Conservation (phyloP, 2,113 vertebrate genomes). For the Potamarius usumacintae region DNA sequence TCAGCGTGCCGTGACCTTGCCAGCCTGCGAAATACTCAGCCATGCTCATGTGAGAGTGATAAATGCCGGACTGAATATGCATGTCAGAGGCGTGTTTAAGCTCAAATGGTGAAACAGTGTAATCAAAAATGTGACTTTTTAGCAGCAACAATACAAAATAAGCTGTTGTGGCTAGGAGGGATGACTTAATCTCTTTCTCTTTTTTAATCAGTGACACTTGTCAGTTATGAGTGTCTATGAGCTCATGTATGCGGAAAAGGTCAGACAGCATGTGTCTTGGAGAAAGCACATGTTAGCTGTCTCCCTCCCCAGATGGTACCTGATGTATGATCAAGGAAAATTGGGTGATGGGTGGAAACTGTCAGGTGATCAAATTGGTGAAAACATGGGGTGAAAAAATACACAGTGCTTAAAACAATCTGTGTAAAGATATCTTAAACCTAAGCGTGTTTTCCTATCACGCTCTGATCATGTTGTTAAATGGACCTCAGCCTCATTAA, state of each 20-base stretch:
- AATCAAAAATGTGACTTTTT: not conserved
- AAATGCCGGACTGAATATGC: not conserved
- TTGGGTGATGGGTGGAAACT: not conserved
- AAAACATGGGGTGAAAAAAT: not conserved
- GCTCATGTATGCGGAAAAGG: not conserved
- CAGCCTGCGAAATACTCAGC: not conserved
- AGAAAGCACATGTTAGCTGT: not conserved
- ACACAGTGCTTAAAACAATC: not conserved
- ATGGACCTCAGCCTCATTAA: not conserved
- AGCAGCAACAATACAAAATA: not conserved
- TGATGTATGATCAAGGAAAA: not conserved
- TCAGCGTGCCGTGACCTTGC: conserved; percentile 16
- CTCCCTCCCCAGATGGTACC: not conserved
- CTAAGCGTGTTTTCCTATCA: not conserved
- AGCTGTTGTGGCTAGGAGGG: not conserved
- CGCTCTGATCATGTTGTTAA: not conserved
- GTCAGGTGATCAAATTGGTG: not conserved
- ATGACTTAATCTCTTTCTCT: not conserved
- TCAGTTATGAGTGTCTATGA: not conserved
- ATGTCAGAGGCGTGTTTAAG: not conserved
- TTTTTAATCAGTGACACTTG: not conserved
- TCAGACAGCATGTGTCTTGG: not conserved
- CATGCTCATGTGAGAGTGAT: not conserved
- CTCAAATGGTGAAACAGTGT: not conserved
- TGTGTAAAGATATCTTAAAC: not conserved